phyloP scores from a whole-genome alignment of 1,140 invertebrate species.

The Drosophila persimilis region DNA sequence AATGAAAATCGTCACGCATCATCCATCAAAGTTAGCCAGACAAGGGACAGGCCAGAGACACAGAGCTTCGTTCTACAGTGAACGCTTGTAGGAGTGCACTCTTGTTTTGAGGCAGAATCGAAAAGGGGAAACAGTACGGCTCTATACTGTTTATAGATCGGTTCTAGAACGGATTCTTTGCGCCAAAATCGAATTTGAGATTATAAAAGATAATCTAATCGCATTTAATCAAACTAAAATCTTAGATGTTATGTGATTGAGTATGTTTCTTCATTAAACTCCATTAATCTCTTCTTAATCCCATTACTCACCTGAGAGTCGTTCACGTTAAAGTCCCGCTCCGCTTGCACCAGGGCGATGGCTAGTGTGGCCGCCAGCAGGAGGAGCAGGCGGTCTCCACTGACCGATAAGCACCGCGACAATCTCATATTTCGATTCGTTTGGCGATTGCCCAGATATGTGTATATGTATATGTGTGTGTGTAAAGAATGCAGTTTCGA shows the following conservation, averaged over 20 bases:
- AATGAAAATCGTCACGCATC: conserved; percentile 52
- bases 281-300: too few relatives aligned
- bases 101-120: too few relatives aligned
- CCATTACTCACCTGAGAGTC: conserved; percentile 74
- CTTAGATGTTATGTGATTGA: too few relatives aligned
- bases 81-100: too few relatives aligned
- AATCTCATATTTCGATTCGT: conserved; percentile 49
- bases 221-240: too few relatives aligned
- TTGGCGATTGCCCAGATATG: conserved; percentile 22
- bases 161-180: too few relatives aligned
- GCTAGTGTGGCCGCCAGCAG: conserved; percentile 21
- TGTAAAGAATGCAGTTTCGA: conserved; percentile 54
- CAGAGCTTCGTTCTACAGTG: not conserved
- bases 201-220: too few relatives aligned
- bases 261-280: too few relatives aligned
- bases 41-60: conserved; percentile 15
- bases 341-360: conserved; percentile 36
- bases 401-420: conserved; percentile 34
- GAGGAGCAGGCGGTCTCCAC: conserved; percentile 37
- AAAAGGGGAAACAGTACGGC: too few relatives aligned
- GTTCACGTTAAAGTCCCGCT: conserved; percentile 79
- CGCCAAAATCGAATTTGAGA: too few relatives aligned
- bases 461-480: conserved; percentile 12
- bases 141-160: too few relatives aligned
- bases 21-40: conserved; percentile 64